Percentiles rank a stretch among this genome's conserved stretches.
Evolutionary conservation across 2,888 invertebrate species (phyloP).

Genomic region (Scrobipalpa costella): DNA sequence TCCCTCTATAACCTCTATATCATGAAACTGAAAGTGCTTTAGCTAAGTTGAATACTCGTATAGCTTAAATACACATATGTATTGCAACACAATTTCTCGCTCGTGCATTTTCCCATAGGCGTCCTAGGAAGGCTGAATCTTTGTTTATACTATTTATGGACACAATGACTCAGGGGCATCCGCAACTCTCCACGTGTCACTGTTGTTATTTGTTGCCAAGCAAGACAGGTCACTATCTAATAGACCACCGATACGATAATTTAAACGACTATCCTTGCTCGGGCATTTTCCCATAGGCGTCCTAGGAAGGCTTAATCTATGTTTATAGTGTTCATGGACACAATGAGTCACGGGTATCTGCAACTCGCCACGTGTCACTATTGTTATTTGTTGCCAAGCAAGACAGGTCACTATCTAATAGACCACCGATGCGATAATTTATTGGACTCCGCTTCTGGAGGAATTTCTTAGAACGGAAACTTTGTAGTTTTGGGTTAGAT

Average conservation of each 20-base stretch:
- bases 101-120: constrained; percentile 6
- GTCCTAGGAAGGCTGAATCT: neutral
- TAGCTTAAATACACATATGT: too few relatives aligned
- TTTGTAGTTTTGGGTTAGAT: neutral
- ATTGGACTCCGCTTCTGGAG: too few relatives aligned
- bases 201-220: neutral
- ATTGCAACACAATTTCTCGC: too few relatives aligned
- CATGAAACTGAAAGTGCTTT: too few relatives aligned
- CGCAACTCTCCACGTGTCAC: neutral
- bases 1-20: too few relatives aligned
- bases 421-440: too few relatives aligned
- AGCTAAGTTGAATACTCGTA: too few relatives aligned
- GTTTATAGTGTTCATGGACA: neutral
- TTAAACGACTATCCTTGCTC: neutral
- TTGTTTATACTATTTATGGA: neutral
- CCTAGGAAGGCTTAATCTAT: neutral
- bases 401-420: too few relatives aligned
- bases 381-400: neutral
- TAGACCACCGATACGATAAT: too few relatives aligned
- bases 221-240: neutral
- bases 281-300: constrained; percentile 2
- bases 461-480: too few relatives aligned
- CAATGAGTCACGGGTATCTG: neutral
- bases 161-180: neutral
- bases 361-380: neutral